Conservation (phyloP, 2,888 invertebrate species). For the Hylaea fasciaria region DNA sequence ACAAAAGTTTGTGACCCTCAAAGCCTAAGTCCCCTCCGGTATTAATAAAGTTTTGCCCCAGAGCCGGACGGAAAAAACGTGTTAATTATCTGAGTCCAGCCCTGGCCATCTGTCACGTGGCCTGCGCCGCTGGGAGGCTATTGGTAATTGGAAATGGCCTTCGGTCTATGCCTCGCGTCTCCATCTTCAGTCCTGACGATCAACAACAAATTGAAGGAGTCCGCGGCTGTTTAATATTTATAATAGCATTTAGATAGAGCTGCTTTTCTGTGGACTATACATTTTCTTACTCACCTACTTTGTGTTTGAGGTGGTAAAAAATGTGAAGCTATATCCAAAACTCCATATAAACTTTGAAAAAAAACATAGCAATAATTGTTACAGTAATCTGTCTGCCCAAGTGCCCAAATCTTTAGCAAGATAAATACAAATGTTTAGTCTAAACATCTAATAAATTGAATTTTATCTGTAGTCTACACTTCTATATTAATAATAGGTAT, state of each 20-base stretch:
- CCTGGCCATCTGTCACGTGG: constrained; percentile 74
- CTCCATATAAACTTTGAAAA: too few relatives aligned
- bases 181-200: constrained; percentile 10
- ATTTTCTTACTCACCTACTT: too few relatives aligned
- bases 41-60: constrained; percentile 84
- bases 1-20: constrained; percentile 82
- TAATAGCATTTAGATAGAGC: background rate
- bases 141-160: constrained; percentile 49
- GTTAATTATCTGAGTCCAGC: constrained; percentile 78
- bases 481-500: too few relatives aligned
- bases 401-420: too few relatives aligned
- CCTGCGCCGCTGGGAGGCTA: constrained; percentile 46
- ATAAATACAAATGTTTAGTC: too few relatives aligned
- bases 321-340: too few relatives aligned
- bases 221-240: background rate
- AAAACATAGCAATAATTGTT: too few relatives aligned
- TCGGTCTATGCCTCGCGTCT: constrained; percentile 30
- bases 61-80: constrained; percentile 75
- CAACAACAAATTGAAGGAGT: constrained; percentile 11
- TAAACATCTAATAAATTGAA: too few relatives aligned
- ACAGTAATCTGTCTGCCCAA: too few relatives aligned
- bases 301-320: too few relatives aligned
- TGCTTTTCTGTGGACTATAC: too few relatives aligned
- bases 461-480: too few relatives aligned
- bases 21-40: constrained; percentile 78